Evolutionary conservation across 2,113 vertebrate genomes (phyloP), one percentile per base, ranked within the genome.

Genomic region (Taurulus bubalis): DNA sequence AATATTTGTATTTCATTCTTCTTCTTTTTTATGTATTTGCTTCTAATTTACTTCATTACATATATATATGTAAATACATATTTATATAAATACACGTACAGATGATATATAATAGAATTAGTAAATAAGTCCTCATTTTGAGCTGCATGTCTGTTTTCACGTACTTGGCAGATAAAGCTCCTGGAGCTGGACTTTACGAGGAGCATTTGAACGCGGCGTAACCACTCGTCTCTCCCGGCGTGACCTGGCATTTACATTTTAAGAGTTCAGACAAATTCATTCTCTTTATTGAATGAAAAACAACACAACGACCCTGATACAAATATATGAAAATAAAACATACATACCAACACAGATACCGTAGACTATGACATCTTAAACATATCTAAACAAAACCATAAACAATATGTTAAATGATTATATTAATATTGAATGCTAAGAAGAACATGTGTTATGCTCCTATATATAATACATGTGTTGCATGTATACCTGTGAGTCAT

Each of bases 121-220:
- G 18, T 5, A 49, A 49, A 20, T 49, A 24, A 56, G 14, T 56
- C n/a, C 53, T 56, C 4, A 6, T 26, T 14, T 4, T 32, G 2
- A 32, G 58, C 15, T 28, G 58, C 32, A 4, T 8, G 8, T 34
- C 16, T 60, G 30, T 60, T 60, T 18, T 8, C 8, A 16, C 18
- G 30, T 32, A 1, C 14, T 59, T 18, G 15, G 6, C 26, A 16
- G 28, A 9, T 59, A 9, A 32, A 32, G 8, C 16, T 8, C 2
- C 4, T 16, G 34, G 53, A 40, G 1, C 0, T 55, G 0, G 28
- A 53, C 12, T 65, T 74, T 66, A 49, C 63, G 4, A 73, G 40
- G 34, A 14, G 72, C 64, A 24, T 14, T 12, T 83, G 77, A 87
- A 83, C 26, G 83, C 71, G 65, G 6, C 75, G 10, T 32, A 34